These are phyloP conservation scores for Spodoptera littoralis DNA, from an alignment of 2,888 invertebrate genomes.

Conservation along the genomic window DNA sequence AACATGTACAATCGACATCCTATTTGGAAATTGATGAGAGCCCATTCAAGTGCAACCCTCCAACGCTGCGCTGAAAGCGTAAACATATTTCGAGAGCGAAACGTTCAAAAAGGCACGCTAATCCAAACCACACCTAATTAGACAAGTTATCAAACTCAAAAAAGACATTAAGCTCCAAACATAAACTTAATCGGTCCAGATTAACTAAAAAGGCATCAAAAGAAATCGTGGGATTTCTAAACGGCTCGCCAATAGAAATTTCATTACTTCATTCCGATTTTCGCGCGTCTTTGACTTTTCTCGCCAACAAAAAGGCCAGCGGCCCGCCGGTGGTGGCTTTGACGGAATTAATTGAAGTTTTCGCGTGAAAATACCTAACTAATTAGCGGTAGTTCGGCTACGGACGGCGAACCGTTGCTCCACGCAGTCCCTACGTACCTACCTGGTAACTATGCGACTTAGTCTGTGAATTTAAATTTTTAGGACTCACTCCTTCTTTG, in stretches of 20 bases:
- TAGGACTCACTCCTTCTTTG: constrained; percentile 37
- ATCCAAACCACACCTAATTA: constrained; percentile 1
- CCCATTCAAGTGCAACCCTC: not conserved
- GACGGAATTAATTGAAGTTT: constrained; percentile 82
- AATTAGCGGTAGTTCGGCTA: constrained; percentile 73
- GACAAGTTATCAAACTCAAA: constrained; percentile 14
- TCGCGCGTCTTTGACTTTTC: constrained; percentile 72
- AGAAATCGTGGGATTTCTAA: constrained; percentile 64
- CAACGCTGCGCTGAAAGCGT: not conserved
- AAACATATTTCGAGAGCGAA: not conserved
- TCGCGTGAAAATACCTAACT: constrained; percentile 79
- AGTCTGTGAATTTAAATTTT: constrained; percentile 55
- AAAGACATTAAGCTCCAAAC: constrained; percentile 25
- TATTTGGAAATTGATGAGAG: not conserved
- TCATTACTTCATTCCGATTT: constrained; percentile 74
- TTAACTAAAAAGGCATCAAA: constrained; percentile 55
- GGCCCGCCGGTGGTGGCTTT: constrained; percentile 68
- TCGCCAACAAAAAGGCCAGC: constrained; percentile 64
- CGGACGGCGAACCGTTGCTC: constrained; percentile 50
- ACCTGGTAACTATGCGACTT: constrained; percentile 54
- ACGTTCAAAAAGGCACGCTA: not conserved
- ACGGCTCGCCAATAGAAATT: constrained; percentile 70
- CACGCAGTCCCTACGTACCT: constrained; percentile 32
- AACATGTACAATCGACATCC: constrained; percentile 20
- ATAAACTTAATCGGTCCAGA: constrained; percentile 50